These are phyloP conservation scores for Chironomus riparius DNA, from an alignment of 2,888 invertebrate species.

Conservation along the genomic window DNA sequence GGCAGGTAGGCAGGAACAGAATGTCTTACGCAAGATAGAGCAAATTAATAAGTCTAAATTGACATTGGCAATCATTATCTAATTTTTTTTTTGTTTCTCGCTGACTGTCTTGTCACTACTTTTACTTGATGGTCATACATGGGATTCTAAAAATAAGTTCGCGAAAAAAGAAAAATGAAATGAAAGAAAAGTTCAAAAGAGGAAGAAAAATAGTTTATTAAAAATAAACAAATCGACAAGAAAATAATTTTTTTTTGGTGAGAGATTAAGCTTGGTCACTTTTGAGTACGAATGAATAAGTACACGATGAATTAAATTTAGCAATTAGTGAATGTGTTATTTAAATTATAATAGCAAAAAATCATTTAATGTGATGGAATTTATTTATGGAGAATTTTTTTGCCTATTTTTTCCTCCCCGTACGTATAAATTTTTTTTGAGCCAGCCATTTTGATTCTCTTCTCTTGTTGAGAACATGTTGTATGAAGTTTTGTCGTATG, in stretches of 20 bases:
- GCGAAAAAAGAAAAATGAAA: not conserved
- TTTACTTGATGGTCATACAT: constrained; percentile 6
- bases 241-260: too few species aligned
- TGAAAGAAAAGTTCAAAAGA: not conserved
- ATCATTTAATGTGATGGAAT: not conserved
- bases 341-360: not conserved
- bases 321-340: not conserved
- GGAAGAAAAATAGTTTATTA: constrained; percentile 4
- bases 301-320: not conserved
- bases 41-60: not conserved
- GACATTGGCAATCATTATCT: constrained; percentile 1
- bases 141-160: not conserved
- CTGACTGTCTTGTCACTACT: not conserved
- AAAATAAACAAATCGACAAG: constrained; percentile 1
- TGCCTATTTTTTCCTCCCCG: too few species aligned
- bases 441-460: constrained; percentile 23
- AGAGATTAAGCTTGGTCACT: not conserved
- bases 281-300: not conserved
- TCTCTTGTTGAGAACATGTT: constrained; percentile 15
- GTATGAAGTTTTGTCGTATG: constrained; percentile 21
- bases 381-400: not conserved
- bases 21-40: not conserved
- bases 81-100: not conserved
- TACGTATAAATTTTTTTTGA: not conserved
- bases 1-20: not conserved